Evolutionary conservation across 2,888 invertebrate genomes (phyloP).

Genomic region (Tineola bisselliella): DNA sequence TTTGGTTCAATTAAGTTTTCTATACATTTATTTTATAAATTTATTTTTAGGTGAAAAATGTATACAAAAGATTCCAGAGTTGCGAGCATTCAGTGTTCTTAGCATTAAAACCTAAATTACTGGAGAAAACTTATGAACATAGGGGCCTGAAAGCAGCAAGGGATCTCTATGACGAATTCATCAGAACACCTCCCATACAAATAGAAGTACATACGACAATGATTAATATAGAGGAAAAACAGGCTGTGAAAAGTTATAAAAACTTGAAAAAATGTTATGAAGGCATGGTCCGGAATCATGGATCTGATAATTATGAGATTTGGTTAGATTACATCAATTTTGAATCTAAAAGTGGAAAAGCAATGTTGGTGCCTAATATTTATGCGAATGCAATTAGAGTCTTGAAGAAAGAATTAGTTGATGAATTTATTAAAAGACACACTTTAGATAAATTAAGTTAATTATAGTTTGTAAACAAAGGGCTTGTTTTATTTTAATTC

Average conservation of each 20-base stretch:
- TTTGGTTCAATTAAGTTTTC: neutral
- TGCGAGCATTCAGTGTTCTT: constrained; percentile 59
- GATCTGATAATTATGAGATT: constrained; percentile 69
- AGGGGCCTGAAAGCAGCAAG: constrained; percentile 69
- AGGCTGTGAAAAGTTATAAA: constrained; percentile 52
- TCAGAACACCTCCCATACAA: constrained; percentile 67
- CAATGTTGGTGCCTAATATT: constrained; percentile 62
- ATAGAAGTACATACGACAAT: constrained; percentile 71
- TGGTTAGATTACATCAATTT: constrained; percentile 81
- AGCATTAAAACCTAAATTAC: constrained; percentile 68
- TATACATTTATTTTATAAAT: too few relatives aligned
- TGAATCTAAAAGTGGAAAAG: constrained; percentile 71
- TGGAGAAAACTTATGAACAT: constrained; percentile 65
- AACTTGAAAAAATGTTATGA: constrained; percentile 70
- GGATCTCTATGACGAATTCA: constrained; percentile 69
- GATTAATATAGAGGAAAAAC: constrained; percentile 62
- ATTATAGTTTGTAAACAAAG: constrained; percentile 16
- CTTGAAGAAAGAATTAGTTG: constrained; percentile 61
- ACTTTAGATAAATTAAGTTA: constrained; percentile 58
- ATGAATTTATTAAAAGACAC: constrained; percentile 64
- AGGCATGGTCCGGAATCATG: constrained; percentile 73
- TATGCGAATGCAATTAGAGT: constrained; percentile 71
- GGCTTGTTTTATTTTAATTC: constrained; percentile 18
- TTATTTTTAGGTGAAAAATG: constrained; percentile 42
- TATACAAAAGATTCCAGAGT: constrained; percentile 47